These are phyloP conservation scores for Montipora efflorescens DNA, from an alignment of 64 coral and sea anemone genomes.

Conservation along the genomic window DNA sequence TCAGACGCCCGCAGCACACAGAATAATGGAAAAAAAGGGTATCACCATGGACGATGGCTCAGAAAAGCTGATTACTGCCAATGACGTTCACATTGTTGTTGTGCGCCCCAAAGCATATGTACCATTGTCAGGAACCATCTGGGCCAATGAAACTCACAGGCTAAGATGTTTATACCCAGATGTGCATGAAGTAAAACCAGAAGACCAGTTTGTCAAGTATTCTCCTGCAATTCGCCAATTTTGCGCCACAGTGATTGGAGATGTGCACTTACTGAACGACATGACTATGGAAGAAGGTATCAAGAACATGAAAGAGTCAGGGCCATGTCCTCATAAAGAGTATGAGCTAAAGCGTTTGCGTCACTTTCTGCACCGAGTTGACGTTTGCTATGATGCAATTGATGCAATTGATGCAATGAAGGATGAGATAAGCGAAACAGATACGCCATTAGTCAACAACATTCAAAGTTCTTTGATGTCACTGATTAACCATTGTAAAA, in stretches of 20 bases:
- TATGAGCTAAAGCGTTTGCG: slow-evolving; percentile 44
- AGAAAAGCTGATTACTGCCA: neutral
- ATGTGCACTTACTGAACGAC: slow-evolving; percentile 47
- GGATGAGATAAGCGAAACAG: slow-evolving; percentile 16
- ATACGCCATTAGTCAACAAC: slow-evolving; percentile 50
- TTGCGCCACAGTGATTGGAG: slow-evolving; percentile 27
- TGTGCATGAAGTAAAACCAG: slow-evolving; percentile 1
- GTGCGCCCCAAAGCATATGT: slow-evolving; percentile 42
- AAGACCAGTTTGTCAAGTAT: neutral
- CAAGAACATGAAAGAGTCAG: slow-evolving; percentile 13
- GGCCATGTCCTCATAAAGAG: slow-evolving; percentile 12
- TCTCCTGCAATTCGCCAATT: neutral
- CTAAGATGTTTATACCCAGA: neutral
- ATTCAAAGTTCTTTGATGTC: slow-evolving; percentile 61
- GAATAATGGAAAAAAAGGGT: slow-evolving; percentile 6
- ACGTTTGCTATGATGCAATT: slow-evolving; percentile 60
- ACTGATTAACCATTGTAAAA: slow-evolving; percentile 65
- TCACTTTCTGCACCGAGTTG: slow-evolving; percentile 35
- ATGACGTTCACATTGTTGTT: slow-evolving; percentile 40
- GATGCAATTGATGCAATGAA: slow-evolving; percentile 60
- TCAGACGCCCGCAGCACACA: slow-evolving; percentile 31
- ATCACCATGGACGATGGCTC: neutral
- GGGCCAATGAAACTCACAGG: slow-evolving; percentile 33
- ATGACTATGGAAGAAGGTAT: slow-evolving; percentile 53
- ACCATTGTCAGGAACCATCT: neutral